Evolutionary conservation across 2,113 vertebrate species (phyloP).

Genomic region (Bubo bubo): DNA sequence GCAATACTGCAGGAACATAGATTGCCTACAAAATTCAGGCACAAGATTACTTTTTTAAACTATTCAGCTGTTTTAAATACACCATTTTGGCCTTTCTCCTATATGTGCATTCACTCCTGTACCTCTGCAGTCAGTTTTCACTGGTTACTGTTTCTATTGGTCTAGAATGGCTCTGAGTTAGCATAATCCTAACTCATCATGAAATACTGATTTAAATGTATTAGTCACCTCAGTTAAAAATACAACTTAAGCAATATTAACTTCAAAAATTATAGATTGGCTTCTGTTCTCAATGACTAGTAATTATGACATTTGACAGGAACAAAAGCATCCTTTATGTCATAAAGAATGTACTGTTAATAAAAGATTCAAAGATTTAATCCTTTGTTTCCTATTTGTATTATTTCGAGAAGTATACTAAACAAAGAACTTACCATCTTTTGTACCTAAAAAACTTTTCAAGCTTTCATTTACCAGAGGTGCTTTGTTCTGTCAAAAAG

Average conservation of each 20-base stretch:
- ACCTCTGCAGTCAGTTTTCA: not conserved
- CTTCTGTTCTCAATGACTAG: not conserved
- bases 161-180: not conserved
- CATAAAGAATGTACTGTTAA: not conserved
- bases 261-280: not conserved
- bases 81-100: not conserved
- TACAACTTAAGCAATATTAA: not conserved
- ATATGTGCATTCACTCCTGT: not conserved
- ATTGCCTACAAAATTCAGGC: not conserved
- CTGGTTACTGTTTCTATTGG: not conserved
- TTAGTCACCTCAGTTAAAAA: not conserved
- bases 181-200: not conserved
- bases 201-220: not conserved
- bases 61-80: not conserved
- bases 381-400: not conserved
- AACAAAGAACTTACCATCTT: constrained; percentile 83
- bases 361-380: not conserved
- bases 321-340: not conserved
- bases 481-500: constrained; percentile 85
- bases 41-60: not conserved
- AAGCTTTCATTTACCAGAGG: constrained; percentile 92
- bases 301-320: not conserved
- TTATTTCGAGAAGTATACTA: not conserved
- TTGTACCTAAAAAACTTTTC: constrained; percentile 88
- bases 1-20: not conserved